A percentile compares a stretch with the other conserved stretches of the same genome.
phyloP scores from a whole-genome alignment of 2,113 vertebrate species.

The Pluvianellus socialis region DNA sequence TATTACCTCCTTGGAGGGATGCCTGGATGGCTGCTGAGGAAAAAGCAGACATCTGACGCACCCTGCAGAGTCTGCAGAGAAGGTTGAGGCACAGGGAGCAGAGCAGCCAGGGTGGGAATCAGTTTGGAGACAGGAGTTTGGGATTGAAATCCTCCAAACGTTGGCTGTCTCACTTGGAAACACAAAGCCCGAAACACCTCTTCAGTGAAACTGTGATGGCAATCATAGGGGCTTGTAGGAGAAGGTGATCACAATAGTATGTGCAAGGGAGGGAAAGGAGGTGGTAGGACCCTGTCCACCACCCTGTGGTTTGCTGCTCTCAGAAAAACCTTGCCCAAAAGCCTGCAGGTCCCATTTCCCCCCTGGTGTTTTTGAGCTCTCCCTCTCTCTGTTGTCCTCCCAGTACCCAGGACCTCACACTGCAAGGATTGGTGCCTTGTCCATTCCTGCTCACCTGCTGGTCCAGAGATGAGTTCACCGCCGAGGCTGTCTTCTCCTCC shows the following conservation, averaged over 20 bases:
- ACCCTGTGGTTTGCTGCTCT: neutral
- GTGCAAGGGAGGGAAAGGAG: neutral
- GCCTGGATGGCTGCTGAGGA: neutral
- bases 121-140: neutral
- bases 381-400: neutral
- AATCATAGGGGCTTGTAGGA: neutral
- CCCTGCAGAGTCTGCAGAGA: neutral
- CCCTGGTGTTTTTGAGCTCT: neutral
- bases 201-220: neutral
- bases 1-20: neutral
- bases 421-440: neutral
- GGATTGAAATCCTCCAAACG: neutral
- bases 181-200: neutral
- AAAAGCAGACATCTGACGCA: neutral
- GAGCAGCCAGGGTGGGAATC: neutral
- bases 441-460: slow-evolving; percentile 33
- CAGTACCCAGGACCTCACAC: neutral
- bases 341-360: neutral
- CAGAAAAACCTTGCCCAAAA: neutral
- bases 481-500: neutral
- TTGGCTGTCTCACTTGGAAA: neutral
- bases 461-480: neutral
- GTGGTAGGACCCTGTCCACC: neutral
- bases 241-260: neutral
- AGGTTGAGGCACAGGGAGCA: neutral